These are phyloP conservation scores for Ornithoptera priamus DNA, from an alignment of 2,888 invertebrate genomes.

Conservation along the genomic window DNA sequence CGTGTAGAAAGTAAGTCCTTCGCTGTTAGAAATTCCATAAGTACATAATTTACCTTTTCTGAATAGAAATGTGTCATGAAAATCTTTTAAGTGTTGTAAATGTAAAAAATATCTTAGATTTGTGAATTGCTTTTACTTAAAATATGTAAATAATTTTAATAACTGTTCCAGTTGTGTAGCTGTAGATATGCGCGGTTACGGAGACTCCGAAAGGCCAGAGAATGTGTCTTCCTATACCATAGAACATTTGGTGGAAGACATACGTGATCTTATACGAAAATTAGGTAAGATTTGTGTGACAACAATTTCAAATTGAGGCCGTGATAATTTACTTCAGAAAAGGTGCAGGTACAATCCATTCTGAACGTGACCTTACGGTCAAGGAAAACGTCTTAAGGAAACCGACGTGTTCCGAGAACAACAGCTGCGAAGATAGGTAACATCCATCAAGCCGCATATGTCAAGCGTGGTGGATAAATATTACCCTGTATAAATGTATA, in stretches of 20 bases:
- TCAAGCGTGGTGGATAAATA: no score
- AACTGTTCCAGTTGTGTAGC: slow-evolving; percentile 81
- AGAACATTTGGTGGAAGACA: slow-evolving; percentile 77
- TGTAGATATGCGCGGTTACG: slow-evolving; percentile 85
- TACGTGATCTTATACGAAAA: slow-evolving; percentile 78
- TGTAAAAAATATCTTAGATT: not conserved
- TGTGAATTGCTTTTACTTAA: not conserved
- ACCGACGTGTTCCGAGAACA: no score
- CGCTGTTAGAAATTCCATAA: not conserved
- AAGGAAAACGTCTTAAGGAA: no score
- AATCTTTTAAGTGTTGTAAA: not conserved
- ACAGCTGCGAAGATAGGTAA: no score
- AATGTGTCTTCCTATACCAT: slow-evolving; percentile 72
- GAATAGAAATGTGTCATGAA: not conserved
- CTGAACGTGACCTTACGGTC: no score
- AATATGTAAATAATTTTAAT: not conserved
- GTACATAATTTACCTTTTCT: not conserved
- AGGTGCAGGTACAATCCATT: no score
- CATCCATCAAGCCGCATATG: no score
- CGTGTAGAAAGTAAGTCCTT: not conserved
- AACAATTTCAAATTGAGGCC: not conserved
- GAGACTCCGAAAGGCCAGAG: slow-evolving; percentile 83
- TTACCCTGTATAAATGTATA: no score
- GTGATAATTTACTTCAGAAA: no score
- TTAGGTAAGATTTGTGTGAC: slow-evolving; percentile 55